Conservation (phyloP, 2,888 invertebrate species). For the Philopedon plagiatum region DNA sequence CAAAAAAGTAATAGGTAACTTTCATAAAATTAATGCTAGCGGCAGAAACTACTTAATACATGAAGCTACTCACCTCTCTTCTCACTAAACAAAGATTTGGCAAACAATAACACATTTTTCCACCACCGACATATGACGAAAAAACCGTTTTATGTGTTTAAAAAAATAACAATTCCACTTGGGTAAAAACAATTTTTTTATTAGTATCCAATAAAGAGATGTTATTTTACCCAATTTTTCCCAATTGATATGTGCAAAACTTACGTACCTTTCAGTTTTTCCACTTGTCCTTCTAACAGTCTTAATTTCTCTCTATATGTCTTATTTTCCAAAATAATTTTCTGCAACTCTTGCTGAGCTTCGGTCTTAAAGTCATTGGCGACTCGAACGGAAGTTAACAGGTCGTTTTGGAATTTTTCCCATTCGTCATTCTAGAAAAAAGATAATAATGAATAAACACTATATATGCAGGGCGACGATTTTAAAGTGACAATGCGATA, state of each 20-base stretch:
- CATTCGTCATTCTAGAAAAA: conserved; percentile 82
- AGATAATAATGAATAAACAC: background rate
- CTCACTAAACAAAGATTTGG: background rate
- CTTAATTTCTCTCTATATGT: conserved; percentile 83
- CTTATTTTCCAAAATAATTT: conserved; percentile 87
- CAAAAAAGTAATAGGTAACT: no score
- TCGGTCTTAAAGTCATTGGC: conserved; percentile 98
- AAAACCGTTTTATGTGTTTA: background rate
- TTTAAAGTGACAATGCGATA: no score
- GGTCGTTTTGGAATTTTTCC: conserved; percentile 94
- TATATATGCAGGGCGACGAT: background rate
- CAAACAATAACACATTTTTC: background rate
- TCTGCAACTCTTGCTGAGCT: conserved; percentile 86
- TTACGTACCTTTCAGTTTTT: conserved; percentile 80
- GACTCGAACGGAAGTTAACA: conserved; percentile 92
- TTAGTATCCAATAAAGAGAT: background rate
- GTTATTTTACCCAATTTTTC: background rate
- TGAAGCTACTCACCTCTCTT: conserved; percentile 7
- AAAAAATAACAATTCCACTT: background rate
- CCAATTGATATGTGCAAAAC: no score
- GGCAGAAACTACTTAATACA: conserved; percentile 7
- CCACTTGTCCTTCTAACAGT: conserved; percentile 83
- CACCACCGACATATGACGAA: background rate
- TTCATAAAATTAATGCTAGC: background rate
- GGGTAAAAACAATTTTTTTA: background rate